These are phyloP conservation scores for Drosophila subsilvestris DNA, from an alignment of 2,888 invertebrate species.

Conservation along the genomic window DNA sequence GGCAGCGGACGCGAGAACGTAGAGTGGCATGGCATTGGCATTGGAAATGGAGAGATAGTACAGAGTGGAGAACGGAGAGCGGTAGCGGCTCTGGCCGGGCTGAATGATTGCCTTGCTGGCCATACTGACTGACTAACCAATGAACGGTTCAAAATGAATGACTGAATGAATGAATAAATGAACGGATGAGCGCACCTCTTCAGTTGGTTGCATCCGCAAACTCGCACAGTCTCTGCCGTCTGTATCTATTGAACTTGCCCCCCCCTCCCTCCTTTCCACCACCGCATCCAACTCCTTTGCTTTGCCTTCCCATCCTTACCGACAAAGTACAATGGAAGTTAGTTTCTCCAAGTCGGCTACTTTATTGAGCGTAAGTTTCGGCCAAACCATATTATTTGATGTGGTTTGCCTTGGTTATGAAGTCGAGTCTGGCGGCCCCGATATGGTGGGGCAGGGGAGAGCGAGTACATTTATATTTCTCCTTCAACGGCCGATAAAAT, in stretches of 20 bases:
- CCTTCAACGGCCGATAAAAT: conserved; percentile 71
- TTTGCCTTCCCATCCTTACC: conserved; percentile 3
- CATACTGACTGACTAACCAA: conserved; percentile 76
- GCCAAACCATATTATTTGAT: conserved; percentile 67
- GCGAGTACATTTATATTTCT: conserved; percentile 71
- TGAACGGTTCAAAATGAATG: conserved; percentile 76
- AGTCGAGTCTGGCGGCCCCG: conserved; percentile 47
- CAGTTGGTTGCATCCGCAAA: conserved; percentile 77
- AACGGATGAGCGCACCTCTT: conserved; percentile 76
- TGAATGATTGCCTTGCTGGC: conserved; percentile 73
- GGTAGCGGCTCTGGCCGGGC: conserved; percentile 44
- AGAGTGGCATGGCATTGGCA: conserved; percentile 48
- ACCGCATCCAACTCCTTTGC: not conserved
- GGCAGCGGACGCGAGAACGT: conserved; percentile 8
- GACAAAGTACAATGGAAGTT: conserved; percentile 73
- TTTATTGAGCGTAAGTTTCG: conserved; percentile 75
- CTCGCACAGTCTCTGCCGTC: conserved; percentile 43
- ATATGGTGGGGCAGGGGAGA: not conserved
- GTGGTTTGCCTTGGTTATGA: conserved; percentile 66
- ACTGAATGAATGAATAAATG: conserved; percentile 78
- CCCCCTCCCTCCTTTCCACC: conserved; percentile 10
- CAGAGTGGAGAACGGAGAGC: not conserved
- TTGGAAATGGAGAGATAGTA: conserved; percentile 30
- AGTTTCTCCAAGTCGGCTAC: conserved; percentile 74
- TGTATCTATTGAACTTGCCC: conserved; percentile 69